Percentiles rank a stretch among this genome's conserved stretches.
Conservation (phyloP, 2,888 invertebrate species). For the Hirudinaria manillensis region DNA sequence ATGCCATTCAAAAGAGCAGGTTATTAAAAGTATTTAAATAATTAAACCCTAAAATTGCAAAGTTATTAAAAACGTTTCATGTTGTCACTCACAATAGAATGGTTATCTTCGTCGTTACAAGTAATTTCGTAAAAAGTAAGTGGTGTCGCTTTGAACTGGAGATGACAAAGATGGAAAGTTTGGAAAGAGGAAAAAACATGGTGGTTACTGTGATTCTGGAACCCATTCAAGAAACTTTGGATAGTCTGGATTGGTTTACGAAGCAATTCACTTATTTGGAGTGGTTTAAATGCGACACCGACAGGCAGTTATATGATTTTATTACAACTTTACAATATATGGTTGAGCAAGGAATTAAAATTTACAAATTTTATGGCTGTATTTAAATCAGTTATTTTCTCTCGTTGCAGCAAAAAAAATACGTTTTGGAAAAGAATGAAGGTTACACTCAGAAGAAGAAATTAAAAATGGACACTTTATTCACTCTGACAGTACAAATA, state of each 20-base stretch:
- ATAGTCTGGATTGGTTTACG: constrained; percentile 10
- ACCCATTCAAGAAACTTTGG: background rate
- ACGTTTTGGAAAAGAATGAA: background rate
- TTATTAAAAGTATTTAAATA: background rate
- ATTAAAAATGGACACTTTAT: background rate
- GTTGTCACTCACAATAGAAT: constrained; percentile 23
- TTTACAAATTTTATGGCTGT: background rate
- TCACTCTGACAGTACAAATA: too few species aligned
- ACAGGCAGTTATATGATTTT: background rate
- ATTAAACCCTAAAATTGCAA: background rate
- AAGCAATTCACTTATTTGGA: constrained; percentile 3
- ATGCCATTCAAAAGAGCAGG: constrained; percentile 25
- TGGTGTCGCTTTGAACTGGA: constrained; percentile 29
- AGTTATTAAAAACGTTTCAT: background rate
- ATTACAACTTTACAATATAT: too few species aligned
- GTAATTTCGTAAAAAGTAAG: constrained; percentile 21
- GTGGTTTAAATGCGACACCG: background rate
- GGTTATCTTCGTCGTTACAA: constrained; percentile 10
- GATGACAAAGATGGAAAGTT: constrained; percentile 24
- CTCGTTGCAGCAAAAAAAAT: background rate
- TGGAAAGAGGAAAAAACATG: constrained; percentile 23
- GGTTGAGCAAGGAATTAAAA: too few species aligned
- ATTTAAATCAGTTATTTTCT: background rate
- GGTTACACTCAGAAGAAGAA: background rate
- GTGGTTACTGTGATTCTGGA: constrained; percentile 29